phyloP scores from a whole-genome alignment of 1,140 invertebrate genomes.

The Formica exsecta region DNA sequence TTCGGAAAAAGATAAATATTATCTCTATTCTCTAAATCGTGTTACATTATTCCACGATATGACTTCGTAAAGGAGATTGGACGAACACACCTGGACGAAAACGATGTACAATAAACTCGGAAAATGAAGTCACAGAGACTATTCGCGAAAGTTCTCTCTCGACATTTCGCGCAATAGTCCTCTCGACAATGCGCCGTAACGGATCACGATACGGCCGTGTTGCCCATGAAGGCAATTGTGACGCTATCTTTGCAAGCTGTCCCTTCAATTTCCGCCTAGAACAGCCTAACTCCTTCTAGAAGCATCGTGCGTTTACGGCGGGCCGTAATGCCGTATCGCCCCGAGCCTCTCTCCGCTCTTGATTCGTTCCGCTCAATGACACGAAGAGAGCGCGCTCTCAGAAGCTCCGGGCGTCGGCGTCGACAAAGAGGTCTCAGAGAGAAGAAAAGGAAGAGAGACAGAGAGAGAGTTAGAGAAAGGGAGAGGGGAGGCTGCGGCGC shows the following conservation, averaged over 20 bases:
- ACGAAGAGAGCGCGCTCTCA: conserved; percentile 46
- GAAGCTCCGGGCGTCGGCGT: conserved; percentile 48
- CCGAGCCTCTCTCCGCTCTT: neutral
- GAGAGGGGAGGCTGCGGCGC: conserved; percentile 22
- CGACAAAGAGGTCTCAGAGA: conserved; percentile 62
- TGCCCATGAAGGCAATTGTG: conserved; percentile 63
- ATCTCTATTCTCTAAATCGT: neutral
- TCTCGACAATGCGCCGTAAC: conserved; percentile 11
- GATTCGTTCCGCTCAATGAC: conserved; percentile 24
- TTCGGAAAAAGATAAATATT: neutral
- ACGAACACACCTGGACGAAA: no score
- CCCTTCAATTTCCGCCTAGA: conserved; percentile 66
- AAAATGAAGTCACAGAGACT: neutral
- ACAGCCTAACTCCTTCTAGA: conserved; percentile 49
- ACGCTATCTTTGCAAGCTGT: conserved; percentile 52
- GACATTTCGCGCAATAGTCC: neutral
- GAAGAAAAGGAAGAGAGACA: neutral
- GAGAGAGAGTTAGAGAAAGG: conserved; percentile 2
- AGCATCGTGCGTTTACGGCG: conserved; percentile 56
- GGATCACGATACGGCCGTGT: conserved; percentile 4
- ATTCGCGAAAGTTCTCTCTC: neutral
- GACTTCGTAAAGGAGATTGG: neutral
- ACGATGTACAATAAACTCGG: neutral
- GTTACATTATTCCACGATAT: neutral
- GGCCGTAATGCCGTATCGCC: conserved; percentile 58